Evolutionary conservation across 2,113 vertebrate species (phyloP), one percentile per base, ranked within the genome.

Genomic region (Spea bombifrons): DNA sequence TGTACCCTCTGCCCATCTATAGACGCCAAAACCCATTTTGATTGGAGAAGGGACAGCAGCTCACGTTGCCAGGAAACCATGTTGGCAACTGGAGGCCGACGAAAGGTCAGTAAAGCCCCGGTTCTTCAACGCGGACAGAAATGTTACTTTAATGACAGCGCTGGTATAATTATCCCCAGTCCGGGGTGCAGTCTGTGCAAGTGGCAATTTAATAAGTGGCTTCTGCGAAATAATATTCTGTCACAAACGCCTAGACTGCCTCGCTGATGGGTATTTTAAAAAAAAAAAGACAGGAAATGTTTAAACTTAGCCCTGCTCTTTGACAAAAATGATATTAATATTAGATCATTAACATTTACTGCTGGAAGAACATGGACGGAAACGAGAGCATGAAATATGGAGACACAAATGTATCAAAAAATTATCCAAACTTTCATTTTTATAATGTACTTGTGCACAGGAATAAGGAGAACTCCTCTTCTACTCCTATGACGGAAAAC

Each of bases 141-240:
- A 79, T 74, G 78, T 74, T 52, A 80, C 61, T 80, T 80, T 68
- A 73, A 80, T 80, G 66, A 74, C 46, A n/a, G 47, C 7, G 46
- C 46, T 13, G 46, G 47, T 13, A 50, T 47, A 50, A 70, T 65
- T 59, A 59, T 12, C 8, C 55, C 55, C 55, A 7, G 55, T 59
- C 12, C 55, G 55, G 10, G 55, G 8, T 12, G 55, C 55, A 7
- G 10, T 59, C 55, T 4, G 7, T 13, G 10, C 55, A 59, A 59
- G 15, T 13, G 10, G 55, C 15, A 59, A 13, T 59, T 59, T 4
- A 59, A 13, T 3, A 13, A 59, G 55, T 4, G 55, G 55, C 15
- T 59, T 13, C 15, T 59, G 15, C 10, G 15, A 5, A 59, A 59
- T 59, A 59, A 59, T 59, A 59, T 59, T 9, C 55, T 59, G 55